Evolutionary conservation across 2,113 vertebrate species (phyloP), one percentile per base, ranked within the genome.

Genomic region (Delphinus delphis): DNA sequence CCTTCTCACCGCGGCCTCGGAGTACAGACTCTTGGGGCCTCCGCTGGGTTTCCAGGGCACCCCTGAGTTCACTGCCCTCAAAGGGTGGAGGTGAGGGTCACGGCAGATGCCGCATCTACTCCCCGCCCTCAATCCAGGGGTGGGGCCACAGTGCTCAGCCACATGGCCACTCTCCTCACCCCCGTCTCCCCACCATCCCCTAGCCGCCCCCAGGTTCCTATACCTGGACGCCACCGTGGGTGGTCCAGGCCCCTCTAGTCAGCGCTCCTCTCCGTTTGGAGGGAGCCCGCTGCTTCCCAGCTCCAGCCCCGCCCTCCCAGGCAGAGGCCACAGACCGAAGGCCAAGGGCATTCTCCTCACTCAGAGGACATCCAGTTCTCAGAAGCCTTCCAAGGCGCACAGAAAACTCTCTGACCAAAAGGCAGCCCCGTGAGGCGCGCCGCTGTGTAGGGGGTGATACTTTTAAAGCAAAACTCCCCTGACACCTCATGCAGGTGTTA

Each of bases 151-250:
- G 41, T 0, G 11, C 26, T 12, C 5, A 28, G 62, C 86, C n/a
- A 2, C 4, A 3, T 0, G 2, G 2, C 14, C 3, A 0, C 17
- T 15, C 7, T 1, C 26, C 82, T 83, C 38, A 0, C 0, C 20
- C 6, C 33, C 0, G 3, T 1, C 84, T 17, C 41, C 6, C 14
- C 1, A 1, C 65, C 31, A 1, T 6, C 0, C 1, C 4, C 55
- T 4, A 2, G 58, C 50, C 10, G 12, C 21, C 36, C n/a, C 6
- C 13, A 26, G 67, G 60, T 4, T 28, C 67, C 25, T 10, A 8
- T 31, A 26, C 17, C 76, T 47, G 68, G 58, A 62, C 3, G n/a
- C 63, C 33, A 31, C 0, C 1, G 1, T n/a, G 7, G 33, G 25
- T 15, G 33, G 47, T 18, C 28, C 63, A 41, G 33, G 25, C 60